These are phyloP conservation scores for Mormyrops attenuatus DNA, from an alignment of 2,797 vertebrate species.

Conservation along the genomic window DNA sequence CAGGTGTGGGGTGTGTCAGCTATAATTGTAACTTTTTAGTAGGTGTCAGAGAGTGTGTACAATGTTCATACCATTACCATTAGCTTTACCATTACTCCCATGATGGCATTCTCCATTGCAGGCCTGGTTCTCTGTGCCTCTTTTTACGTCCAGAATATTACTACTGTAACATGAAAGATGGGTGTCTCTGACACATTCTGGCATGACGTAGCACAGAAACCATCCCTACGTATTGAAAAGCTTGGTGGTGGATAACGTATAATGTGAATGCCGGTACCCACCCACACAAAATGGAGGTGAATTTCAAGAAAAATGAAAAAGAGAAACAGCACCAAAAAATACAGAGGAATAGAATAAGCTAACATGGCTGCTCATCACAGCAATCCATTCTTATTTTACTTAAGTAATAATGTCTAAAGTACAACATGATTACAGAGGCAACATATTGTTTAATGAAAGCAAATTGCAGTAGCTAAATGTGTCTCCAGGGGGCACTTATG, in stretches of 20 bases:
- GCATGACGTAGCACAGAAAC: slow-evolving; percentile 15
- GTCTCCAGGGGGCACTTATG: slow-evolving; percentile 7
- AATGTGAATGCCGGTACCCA: slow-evolving; percentile 23
- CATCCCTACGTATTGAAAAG: slow-evolving; percentile 23
- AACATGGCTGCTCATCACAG: not conserved
- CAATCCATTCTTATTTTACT: not conserved
- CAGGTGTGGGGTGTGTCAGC: not conserved
- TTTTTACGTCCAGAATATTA: not conserved
- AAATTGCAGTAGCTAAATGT: not conserved
- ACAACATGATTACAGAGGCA: slow-evolving; percentile 19
- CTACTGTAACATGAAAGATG: not conserved
- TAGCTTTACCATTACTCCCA: not conserved
- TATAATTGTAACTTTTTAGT: not conserved
- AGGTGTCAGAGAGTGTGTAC: not conserved
- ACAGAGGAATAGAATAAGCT: not conserved
- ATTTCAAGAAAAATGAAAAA: not conserved
- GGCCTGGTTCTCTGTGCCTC: not conserved
- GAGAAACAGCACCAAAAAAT: not conserved
- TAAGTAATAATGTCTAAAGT: not conserved
- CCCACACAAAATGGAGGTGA: slow-evolving; percentile 11
- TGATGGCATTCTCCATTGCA: not conserved
- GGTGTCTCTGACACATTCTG: slow-evolving; percentile 21
- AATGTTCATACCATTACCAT: no score
- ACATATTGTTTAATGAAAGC: not conserved
- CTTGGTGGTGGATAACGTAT: slow-evolving; percentile 13